Base-by-base conservation (phyloP, 2,888 invertebrate genomes). In the Ashinkailepas kermadecensis region DNA sequence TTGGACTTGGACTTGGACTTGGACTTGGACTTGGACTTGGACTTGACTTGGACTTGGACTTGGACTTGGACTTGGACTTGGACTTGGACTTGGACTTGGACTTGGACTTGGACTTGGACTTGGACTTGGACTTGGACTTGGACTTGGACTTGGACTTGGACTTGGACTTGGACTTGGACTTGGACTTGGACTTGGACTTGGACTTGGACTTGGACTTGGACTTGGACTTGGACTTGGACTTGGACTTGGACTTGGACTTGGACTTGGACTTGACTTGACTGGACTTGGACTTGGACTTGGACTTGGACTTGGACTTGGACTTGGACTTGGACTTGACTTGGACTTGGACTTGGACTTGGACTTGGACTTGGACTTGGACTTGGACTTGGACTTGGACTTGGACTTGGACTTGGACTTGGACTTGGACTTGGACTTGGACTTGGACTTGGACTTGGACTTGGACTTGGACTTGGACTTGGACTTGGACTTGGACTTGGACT, bases 1-100 rank as follows among this genome's bases (percentile, higher is more conserved):
- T n/a, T 65, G 65, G 65, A 15, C n/a, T n/a, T 65, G n/a, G 65
- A 65, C n/a, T n/a, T 65, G n/a, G 65, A n/a, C n/a, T 15, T 65
- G 65, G 65, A 65, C n/a, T 18, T 18, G 65, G n/a, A n/a, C 15
- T n/a, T 18, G 65, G 65, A 65, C 65, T 65, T 65, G 65, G 65
- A 65, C 65, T 65, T 65, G 65, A n/a, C n/a, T n/a, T n/a, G n/a
- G n/a, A n/a, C n/a, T n/a, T n/a, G n/a, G n/a, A n/a, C n/a, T n/a
- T n/a, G n/a, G 65, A 65, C 65, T 65, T 65, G 65, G 65, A 65
- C 65, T 65, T 65, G 65, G 65, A 65, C 65, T 65, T 65, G 65
- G 65, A 65, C 65, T 65, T 65, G 65, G 65, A 65, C 65, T 65
- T 65, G 65, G 65, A 65, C 65, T 65, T 65, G 65, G 65, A 65